Evolutionary conservation across 1,140 invertebrate genomes (phyloP).

Genomic region (Aphelenchoides avenae): DNA sequence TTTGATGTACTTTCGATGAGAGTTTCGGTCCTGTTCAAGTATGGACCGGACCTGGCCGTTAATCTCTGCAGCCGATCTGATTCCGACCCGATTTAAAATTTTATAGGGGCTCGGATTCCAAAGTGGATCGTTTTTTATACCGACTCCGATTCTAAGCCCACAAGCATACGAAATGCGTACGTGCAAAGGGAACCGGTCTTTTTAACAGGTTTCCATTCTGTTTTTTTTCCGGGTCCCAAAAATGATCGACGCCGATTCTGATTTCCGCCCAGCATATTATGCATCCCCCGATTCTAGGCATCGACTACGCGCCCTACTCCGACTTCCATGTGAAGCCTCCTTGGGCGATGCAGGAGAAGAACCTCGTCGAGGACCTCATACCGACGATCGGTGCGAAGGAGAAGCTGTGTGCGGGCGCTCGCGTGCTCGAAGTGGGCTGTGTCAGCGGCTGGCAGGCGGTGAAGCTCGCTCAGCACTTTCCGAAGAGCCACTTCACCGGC

Average conservation of each 20-base stretch:
- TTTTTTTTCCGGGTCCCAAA: too few relatives aligned
- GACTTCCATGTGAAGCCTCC: conserved; percentile 24
- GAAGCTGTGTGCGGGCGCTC: conserved; percentile 19
- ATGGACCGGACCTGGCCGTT: too few relatives aligned
- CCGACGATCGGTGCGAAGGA: conserved; percentile 25
- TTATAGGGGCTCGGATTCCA: too few relatives aligned
- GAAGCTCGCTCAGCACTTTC: conserved; percentile 9
- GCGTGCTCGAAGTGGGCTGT: conserved; percentile 40
- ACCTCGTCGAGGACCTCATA: conserved; percentile 34
- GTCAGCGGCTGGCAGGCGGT: conserved; percentile 33
- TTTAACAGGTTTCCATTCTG: too few relatives aligned
- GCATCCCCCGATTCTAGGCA: conserved; percentile 20
- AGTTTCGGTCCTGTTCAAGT: too few relatives aligned
- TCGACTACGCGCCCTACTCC: conserved; percentile 24
- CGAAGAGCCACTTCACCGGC: conserved; percentile 10
- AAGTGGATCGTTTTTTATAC: too few relatives aligned
- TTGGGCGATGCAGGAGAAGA: conserved; percentile 33
- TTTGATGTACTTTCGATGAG: too few relatives aligned
- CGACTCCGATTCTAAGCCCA: too few relatives aligned
- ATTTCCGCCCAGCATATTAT: background rate
- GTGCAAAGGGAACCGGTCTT: too few relatives aligned
- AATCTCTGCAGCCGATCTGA: too few relatives aligned
- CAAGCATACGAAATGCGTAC: too few relatives aligned
- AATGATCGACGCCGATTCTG: conserved; percentile 6
- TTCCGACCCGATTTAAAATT: too few relatives aligned